Conservation (phyloP, 2,113 vertebrate genomes). For the Thamnophis sirtalis region DNA sequence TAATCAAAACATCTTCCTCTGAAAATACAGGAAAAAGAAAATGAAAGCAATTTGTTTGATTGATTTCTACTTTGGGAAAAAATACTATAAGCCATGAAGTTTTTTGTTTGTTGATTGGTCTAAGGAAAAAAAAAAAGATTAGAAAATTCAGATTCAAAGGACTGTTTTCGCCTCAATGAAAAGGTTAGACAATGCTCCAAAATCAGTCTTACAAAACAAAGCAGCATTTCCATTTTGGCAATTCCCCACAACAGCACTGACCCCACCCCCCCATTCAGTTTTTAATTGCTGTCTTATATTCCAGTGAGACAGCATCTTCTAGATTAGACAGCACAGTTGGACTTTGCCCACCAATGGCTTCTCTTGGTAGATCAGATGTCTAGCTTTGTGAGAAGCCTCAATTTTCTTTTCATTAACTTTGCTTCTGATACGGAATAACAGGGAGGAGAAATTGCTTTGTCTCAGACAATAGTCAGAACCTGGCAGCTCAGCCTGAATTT, state of each 20-base stretch:
- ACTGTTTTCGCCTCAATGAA: background rate
- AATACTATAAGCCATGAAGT: background rate
- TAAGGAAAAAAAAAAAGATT: background rate
- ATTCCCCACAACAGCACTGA: background rate
- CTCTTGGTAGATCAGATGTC: constrained; percentile 13
- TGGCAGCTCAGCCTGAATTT: constrained; percentile 36
- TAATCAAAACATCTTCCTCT: background rate
- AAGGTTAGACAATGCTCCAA: constrained; percentile 23
- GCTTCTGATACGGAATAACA: constrained; percentile 30
- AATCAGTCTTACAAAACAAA: constrained; percentile 21
- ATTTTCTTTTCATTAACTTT: constrained; percentile 26
- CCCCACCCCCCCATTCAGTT: background rate
- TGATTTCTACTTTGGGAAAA: background rate
- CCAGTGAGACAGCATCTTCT: background rate
- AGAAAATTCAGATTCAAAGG: background rate
- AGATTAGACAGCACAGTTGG: constrained; percentile 5
- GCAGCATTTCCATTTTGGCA: background rate
- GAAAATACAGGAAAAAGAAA: background rate
- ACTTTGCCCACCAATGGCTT: background rate
- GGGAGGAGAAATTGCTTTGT: background rate
- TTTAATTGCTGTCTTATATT: constrained; percentile 28
- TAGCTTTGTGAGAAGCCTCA: constrained; percentile 9
- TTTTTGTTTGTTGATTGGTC: background rate
- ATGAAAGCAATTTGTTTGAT: constrained; percentile 9
- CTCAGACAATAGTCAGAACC: constrained; percentile 26